phyloP scores from a whole-genome alignment of 2,797 vertebrate genomes.

The Alfaro cultratus region DNA sequence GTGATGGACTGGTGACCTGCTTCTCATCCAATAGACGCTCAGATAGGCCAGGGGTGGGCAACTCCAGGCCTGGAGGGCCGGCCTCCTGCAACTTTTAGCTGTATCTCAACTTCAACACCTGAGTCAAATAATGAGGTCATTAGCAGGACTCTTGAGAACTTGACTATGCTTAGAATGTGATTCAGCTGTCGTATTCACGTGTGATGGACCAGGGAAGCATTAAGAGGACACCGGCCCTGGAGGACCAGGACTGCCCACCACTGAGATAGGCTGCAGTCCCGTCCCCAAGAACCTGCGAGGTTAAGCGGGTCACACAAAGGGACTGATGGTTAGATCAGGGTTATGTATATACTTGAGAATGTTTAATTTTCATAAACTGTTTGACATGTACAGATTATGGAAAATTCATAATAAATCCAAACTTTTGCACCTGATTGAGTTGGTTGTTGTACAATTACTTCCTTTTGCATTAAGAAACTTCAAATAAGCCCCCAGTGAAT shows the following conservation, averaged over 20 bases:
- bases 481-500: neutral
- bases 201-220: too few relatives aligned
- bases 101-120: too few relatives aligned
- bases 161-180: too few relatives aligned
- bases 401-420: neutral
- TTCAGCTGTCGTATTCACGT: too few relatives aligned
- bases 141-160: too few relatives aligned
- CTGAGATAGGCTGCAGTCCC: neutral
- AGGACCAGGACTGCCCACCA: too few relatives aligned
- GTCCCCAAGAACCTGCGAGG: neutral
- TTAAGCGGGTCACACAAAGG: neutral
- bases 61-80: too few relatives aligned
- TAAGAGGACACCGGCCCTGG: too few relatives aligned
- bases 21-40: neutral
- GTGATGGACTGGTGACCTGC: neutral
- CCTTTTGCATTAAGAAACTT: neutral
- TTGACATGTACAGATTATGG: neutral
- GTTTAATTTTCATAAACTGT: neutral
- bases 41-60: too few relatives aligned
- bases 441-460: neutral
- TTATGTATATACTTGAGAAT: neutral
- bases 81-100: too few relatives aligned
- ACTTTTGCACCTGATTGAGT: neutral
- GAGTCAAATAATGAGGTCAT: too few relatives aligned
- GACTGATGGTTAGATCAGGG: neutral